Conservation (phyloP, 2,888 invertebrate genomes). For the Drosophila hamatofila region DNA sequence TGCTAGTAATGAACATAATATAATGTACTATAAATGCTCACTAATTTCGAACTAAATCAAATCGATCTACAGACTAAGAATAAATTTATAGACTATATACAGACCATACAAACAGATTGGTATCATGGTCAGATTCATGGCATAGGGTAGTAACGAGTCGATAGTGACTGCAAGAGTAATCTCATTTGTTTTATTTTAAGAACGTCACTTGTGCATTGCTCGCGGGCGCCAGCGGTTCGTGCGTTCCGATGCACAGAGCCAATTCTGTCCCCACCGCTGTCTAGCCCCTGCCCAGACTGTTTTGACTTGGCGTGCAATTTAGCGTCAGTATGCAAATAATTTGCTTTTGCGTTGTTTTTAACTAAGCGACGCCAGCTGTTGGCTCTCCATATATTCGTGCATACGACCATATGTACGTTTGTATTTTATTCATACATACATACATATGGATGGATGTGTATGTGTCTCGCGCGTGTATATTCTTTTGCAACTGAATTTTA, state of each 20-base stretch:
- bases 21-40: not conserved
- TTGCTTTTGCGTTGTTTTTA: constrained; percentile 48
- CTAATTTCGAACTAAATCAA: not conserved
- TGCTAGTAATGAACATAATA: not conserved
- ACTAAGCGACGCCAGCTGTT: constrained; percentile 75
- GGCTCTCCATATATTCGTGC: constrained; percentile 12
- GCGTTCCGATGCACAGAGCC: constrained; percentile 50
- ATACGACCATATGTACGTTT: constrained; percentile 1
- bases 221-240: constrained; percentile 75
- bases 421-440: not conserved
- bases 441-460: not conserved
- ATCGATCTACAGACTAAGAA: not conserved
- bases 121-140: not conserved
- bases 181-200: constrained; percentile 63
- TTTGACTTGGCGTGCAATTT: constrained; percentile 47
- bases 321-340: constrained; percentile 54
- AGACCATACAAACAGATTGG: not conserved
- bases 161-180: constrained; percentile 3
- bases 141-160: constrained; percentile 22
- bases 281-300: constrained; percentile 50
- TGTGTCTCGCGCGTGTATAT: not conserved
- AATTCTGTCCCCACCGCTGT: constrained; percentile 54
- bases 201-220: constrained; percentile 65
- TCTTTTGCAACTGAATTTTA: constrained; percentile 6
- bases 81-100: not conserved